Percentiles rank a stretch among this genome's conserved stretches.
Evolutionary conservation across 2,888 invertebrate genomes (phyloP).

Genomic region (Sinelater perroti): DNA sequence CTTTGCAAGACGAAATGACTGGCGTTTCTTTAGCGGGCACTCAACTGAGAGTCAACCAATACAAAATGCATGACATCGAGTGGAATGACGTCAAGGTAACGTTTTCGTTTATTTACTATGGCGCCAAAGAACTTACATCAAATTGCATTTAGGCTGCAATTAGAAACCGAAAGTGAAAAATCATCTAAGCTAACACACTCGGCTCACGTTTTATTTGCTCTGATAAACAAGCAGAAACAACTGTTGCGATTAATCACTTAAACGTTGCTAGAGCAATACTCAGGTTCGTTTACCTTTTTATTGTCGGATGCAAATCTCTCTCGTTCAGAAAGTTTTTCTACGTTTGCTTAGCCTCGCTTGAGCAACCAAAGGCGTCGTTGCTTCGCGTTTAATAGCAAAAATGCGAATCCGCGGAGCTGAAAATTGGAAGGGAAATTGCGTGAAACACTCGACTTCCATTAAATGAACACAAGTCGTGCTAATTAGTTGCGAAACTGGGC

Average conservation of each 20-base stretch:
- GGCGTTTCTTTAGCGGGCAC: slow-evolving; percentile 89
- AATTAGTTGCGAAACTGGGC: too few species aligned
- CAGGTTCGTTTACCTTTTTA: not conserved
- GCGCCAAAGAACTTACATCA: too few species aligned
- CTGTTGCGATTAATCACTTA: slow-evolving; percentile 6
- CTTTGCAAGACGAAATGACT: slow-evolving; percentile 89
- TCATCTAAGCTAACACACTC: too few species aligned
- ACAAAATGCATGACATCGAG: slow-evolving; percentile 86
- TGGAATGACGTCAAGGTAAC: slow-evolving; percentile 87
- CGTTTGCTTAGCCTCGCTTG: too few species aligned
- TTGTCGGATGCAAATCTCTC: slow-evolving; percentile 8
- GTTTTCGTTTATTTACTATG: too few species aligned
- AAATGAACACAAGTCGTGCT: not conserved
- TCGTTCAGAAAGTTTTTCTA: too few species aligned
- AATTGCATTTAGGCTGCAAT: too few species aligned
- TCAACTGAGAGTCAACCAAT: slow-evolving; percentile 85
- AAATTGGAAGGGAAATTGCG: slow-evolving; percentile 9
- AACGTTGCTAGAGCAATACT: not conserved
- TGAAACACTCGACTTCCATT: slow-evolving; percentile 1
- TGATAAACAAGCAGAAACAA: slow-evolving; percentile 5
- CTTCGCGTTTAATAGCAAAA: not conserved
- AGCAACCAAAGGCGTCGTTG: not conserved
- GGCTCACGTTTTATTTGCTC: slow-evolving; percentile 13
- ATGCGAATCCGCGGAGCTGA: not conserved
- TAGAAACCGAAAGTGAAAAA: too few species aligned